Evolutionary conservation across 2,113 vertebrate species (phyloP), one percentile per base, ranked within the genome.

Genomic region (Rhineura floridana): DNA sequence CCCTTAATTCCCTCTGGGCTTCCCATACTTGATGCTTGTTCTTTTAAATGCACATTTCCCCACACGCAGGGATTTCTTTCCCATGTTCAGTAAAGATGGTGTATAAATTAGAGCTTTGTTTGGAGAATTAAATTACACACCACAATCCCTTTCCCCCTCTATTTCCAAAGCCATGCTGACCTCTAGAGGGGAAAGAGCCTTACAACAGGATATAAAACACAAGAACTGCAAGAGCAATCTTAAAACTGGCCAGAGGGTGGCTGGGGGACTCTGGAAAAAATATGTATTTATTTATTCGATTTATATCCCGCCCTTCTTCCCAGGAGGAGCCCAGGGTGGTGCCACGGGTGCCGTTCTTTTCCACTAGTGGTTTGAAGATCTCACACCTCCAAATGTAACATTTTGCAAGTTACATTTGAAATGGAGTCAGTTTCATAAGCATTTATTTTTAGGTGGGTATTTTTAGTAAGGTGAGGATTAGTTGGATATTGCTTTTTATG

Each of bases 91-190:
- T 48, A 44, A 85, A 67, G 76, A 92, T 91, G 62, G 36, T 86
- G 52, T 4, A 87, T 87, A 91, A 91, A 94, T 94, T 91, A 94
- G 94, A 92, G 86, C 85, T 91, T 95, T 93, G 63, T 88, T 93
- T 93, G 88, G 90, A 91, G 95, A 84, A 90, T 28, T 65, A 87
- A 87, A 90, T 4, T 72, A 55, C 82, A 30, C 19, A 48, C 65
- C 39, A 28, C 83, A 50, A 30, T 6, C 91, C 85, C 78, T 72
- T 75, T 93, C 94, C 86, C 0, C 2, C 15, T 17, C 78, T 89
- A 97, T 97, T 97, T 94, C 90, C 96, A 97, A 94, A 95, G 90
- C 94, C 91, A 96, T 89, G 97, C 93, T 97, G 97, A 95, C 97
- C 97, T 97, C 97, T 97, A 97, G 95, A 95, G 97, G 96, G 91